Evolutionary conservation across 2,888 invertebrate genomes (phyloP), one percentile per base, ranked within the genome.

Genomic region (Neoscelio sp.): DNA sequence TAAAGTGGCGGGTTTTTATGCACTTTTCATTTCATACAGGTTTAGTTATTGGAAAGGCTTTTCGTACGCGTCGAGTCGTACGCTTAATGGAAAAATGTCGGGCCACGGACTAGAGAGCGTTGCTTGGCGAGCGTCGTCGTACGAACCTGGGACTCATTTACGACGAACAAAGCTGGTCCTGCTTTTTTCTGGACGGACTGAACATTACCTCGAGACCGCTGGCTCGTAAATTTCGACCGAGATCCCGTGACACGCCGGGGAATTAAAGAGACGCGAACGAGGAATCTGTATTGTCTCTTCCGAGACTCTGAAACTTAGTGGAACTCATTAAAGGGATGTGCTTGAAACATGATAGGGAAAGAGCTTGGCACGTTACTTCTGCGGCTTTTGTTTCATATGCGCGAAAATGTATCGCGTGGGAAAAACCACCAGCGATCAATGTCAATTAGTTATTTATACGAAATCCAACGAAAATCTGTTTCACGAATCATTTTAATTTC

Each of bases 251-350:
- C 78, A 62, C 73, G 70, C 62, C 50, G 44, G 42, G 64, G 64
- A 78, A 78, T 78, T 78, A 74, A 73, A 78, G 78, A 78, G 65
- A 68, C 54, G 73, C 65, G 68, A 71, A 71, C 70, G 70, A 77
- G 58, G 71, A 71, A 58, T 71, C 65, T 65, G 78, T 71, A 78
- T 78, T 78, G 78, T 78, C 71, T 78, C 35, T 26, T 67, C 58
- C 35, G 52, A 73, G 58, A 54, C 54, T 52, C 68, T 62, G 54
- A 64, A 64, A 73, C 74, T 67, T 75, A 52, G 54, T 48, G 56
- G 18, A 54, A 78, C 73, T 78, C 60, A 73, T 73, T 67, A 70
- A 73, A 58, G 60, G 58, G 73, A 77, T 56, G 64, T 42, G 46
- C 48, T 33, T 18, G 54, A 64, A 70, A 54, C 64, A 17, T 52